Conservation (phyloP, 2,797 vertebrate genomes). For the Microtus obscurus region DNA sequence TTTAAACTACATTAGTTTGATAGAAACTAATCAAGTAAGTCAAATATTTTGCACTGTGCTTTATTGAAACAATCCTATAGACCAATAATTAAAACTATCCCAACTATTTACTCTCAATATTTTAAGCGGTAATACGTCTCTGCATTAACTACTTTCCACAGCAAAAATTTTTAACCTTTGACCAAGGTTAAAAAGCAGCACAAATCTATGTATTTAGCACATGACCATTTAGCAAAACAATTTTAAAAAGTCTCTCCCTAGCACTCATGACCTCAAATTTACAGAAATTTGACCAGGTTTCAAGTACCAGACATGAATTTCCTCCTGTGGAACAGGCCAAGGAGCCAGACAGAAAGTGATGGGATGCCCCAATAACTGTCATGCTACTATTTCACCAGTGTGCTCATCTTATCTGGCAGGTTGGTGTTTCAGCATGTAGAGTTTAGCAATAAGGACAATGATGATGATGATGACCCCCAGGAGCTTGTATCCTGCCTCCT, state of each 20-base stretch:
- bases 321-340: neutral
- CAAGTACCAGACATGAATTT: neutral
- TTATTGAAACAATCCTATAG: neutral
- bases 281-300: neutral
- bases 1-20: neutral
- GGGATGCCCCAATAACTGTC: neutral
- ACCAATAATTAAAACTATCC: neutral
- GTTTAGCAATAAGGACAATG: neutral
- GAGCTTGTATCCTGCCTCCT: neutral
- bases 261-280: neutral
- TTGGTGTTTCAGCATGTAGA: neutral
- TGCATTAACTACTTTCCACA: neutral
- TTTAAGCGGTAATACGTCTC: neutral
- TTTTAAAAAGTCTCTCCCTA: neutral
- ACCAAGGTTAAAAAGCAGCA: neutral
- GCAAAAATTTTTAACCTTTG: neutral
- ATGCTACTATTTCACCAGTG: neutral
- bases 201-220: neutral
- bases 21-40: neutral
- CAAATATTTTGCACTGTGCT: conserved; percentile 7
- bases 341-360: neutral
- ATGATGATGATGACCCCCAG: neutral
- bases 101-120: neutral
- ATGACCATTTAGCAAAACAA: neutral
- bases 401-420: neutral